Percentiles rank a stretch among this genome's conserved stretches.
Conservation (phyloP, 2,888 invertebrate genomes). For the Phortica magna region DNA sequence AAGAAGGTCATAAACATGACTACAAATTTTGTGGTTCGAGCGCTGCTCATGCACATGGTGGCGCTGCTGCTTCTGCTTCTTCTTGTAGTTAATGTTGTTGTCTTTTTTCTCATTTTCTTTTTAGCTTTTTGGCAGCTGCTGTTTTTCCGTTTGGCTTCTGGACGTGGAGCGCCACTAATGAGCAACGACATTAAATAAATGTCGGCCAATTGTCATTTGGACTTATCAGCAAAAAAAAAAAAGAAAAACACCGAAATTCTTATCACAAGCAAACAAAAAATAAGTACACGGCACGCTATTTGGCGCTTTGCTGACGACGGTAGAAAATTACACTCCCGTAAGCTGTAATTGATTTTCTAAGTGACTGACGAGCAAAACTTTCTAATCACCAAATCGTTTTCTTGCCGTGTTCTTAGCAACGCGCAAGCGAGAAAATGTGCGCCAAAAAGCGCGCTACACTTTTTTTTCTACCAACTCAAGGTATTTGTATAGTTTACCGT, state of each 20-base stretch:
- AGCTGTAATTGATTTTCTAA: slow-evolving; percentile 21
- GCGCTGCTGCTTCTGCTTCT: background rate
- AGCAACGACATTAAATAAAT: slow-evolving; percentile 34
- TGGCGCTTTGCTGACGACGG: slow-evolving; percentile 1
- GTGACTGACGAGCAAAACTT: background rate
- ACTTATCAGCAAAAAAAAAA: slow-evolving; percentile 14
- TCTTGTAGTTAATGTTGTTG: background rate
- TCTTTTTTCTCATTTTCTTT: background rate
- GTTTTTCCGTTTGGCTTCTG: background rate
- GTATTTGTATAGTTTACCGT: too few species aligned
- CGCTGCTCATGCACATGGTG: background rate
- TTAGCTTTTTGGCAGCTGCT: background rate
- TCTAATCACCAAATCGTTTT: background rate
- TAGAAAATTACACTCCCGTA: background rate
- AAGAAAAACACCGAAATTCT: background rate
- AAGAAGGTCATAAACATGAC: background rate
- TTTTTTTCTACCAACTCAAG: too few species aligned
- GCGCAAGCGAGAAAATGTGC: background rate
- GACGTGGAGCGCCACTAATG: background rate
- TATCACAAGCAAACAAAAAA: background rate
- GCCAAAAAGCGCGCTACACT: background rate
- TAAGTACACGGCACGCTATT: slow-evolving; percentile 2
- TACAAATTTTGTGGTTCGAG: background rate
- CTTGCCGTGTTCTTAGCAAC: background rate
- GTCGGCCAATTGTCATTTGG: slow-evolving; percentile 32